phyloP scores from a whole-genome alignment of 2,888 invertebrate species.

The Leucania comma region DNA sequence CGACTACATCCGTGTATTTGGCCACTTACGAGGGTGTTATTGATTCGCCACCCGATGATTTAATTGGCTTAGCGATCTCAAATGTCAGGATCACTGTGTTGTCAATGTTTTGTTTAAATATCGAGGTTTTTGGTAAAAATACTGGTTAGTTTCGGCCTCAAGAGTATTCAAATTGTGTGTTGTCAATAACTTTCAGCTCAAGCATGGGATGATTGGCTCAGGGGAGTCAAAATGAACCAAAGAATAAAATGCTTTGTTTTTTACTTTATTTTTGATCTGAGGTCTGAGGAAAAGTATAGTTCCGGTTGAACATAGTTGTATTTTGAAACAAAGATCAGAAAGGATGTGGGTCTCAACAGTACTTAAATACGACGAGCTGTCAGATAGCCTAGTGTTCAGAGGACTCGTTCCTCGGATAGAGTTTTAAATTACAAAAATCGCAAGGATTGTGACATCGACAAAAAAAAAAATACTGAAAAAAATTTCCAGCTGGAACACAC shows the following conservation, averaged over 20 bases:
- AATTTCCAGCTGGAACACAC: too few species aligned
- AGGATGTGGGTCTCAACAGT: not conserved
- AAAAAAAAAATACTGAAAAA: too few species aligned
- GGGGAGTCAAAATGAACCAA: not conserved
- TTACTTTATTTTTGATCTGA: not conserved
- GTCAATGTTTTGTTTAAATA: slow-evolving; percentile 12
- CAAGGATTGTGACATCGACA: too few species aligned
- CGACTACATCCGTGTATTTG: slow-evolving; percentile 38
- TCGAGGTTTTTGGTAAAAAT: slow-evolving; percentile 2
- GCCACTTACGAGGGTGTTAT: slow-evolving; percentile 33
- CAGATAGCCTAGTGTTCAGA: not conserved
- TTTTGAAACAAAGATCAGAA: not conserved
- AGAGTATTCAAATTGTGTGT: not conserved
- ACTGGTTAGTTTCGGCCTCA: not conserved
- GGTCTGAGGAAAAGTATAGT: not conserved
- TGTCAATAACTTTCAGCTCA: not conserved
- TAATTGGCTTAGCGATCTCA: slow-evolving; percentile 48
- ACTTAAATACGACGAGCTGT: not conserved
- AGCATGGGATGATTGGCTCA: too few species aligned
- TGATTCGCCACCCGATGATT: slow-evolving; percentile 41
- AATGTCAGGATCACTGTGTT: slow-evolving; percentile 22
- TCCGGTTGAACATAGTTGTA: not conserved
- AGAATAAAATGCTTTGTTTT: not conserved
- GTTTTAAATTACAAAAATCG: too few species aligned
- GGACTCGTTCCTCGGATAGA: not conserved